A percentile compares a stretch with the other conserved stretches of the same genome.
These are phyloP conservation scores for Alosa alosa DNA, from an alignment of 2,113 vertebrate genomes.

Conservation along the genomic window DNA sequence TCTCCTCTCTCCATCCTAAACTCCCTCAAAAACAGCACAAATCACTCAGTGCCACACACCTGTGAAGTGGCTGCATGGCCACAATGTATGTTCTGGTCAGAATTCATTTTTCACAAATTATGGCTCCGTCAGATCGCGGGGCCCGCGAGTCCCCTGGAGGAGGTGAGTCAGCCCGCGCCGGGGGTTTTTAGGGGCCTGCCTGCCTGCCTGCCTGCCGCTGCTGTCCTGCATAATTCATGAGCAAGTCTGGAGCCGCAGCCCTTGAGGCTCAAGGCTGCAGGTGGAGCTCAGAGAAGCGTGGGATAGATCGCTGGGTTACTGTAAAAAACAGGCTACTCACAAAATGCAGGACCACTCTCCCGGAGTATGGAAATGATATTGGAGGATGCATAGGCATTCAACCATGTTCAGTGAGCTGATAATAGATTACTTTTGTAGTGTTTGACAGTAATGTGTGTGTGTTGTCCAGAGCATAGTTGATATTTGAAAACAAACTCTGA, in stretches of 20 bases:
- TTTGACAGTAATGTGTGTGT: not conserved
- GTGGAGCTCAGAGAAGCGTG: not conserved
- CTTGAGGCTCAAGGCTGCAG: not conserved
- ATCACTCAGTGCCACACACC: constrained; percentile 12
- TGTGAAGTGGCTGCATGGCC: not conserved
- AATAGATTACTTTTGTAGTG: not conserved
- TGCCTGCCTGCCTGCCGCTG: not conserved
- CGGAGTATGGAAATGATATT: not conserved
- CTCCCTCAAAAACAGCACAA: not conserved
- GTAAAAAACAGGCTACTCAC: not conserved
- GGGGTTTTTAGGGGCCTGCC: not conserved
- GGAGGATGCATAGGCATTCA: not conserved
- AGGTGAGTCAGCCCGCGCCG: not conserved
- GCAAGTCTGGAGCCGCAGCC: constrained; percentile 1
- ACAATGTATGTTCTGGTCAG: not conserved
- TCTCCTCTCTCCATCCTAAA: not conserved
- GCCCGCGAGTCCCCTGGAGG: not conserved
- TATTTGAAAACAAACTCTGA: not conserved
- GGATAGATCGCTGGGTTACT: not conserved
- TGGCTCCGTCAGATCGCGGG: constrained; percentile 2
- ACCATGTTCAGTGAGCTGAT: not conserved
- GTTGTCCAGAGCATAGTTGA: not conserved
- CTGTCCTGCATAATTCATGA: not conserved
- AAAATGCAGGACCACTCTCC: not conserved
- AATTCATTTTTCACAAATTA: constrained; percentile 11